Evolutionary conservation across 2,113 vertebrate genomes (phyloP).

Genomic region (Nothoprocta perdicaria): DNA sequence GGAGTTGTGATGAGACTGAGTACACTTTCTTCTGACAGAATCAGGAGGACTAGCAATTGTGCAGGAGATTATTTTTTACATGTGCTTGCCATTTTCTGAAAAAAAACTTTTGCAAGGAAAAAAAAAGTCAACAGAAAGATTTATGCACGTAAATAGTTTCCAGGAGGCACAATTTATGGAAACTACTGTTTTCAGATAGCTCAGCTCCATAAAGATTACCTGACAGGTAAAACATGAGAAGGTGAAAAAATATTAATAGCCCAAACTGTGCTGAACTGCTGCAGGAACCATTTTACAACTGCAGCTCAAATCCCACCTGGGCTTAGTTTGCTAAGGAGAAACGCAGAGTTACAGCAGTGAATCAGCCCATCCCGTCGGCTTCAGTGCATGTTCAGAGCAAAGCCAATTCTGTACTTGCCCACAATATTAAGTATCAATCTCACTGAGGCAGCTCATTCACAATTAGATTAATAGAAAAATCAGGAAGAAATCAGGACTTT

Average conservation of each 20-base stretch:
- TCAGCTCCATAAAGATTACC: not conserved
- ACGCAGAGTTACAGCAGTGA: not conserved
- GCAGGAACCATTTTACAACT: not conserved
- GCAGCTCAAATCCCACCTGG: not conserved
- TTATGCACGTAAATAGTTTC: not conserved
- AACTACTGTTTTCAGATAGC: not conserved
- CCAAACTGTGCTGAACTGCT: not conserved
- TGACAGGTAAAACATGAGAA: not conserved
- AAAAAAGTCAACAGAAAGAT: not conserved
- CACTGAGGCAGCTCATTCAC: not conserved
- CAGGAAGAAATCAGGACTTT: not conserved
- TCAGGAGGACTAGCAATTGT: not conserved
- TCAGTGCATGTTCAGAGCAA: not conserved
- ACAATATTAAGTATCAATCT: not conserved
- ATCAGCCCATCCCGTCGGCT: not conserved
- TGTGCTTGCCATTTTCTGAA: not conserved
- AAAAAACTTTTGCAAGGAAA: not conserved
- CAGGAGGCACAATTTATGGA: not conserved
- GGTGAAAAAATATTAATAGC: not conserved
- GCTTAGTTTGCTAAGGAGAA: not conserved
- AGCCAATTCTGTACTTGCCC: not conserved
- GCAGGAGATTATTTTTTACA: not conserved
- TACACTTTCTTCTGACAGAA: not conserved
- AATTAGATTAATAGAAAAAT: not conserved
- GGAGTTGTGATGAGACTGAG: not conserved